Conservation (phyloP, 1,140 invertebrate genomes). For the Limonius californicus region DNA sequence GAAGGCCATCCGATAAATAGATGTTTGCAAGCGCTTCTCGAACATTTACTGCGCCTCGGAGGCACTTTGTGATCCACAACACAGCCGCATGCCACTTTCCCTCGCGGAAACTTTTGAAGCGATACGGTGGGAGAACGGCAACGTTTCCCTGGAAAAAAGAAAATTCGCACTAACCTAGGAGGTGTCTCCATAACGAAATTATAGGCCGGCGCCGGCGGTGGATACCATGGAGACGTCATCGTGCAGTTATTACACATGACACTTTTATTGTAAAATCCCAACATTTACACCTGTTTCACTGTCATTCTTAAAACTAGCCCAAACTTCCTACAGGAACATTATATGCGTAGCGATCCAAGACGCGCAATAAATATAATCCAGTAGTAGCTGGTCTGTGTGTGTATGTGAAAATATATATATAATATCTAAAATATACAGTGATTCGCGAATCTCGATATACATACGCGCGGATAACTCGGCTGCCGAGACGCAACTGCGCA, state of each 20-base stretch:
- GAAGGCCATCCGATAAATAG: slow-evolving; percentile 22
- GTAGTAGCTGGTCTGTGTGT: neutral
- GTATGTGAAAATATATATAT: too few relatives aligned
- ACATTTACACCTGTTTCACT: neutral
- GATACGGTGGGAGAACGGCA: too few relatives aligned
- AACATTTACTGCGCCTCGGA: neutral
- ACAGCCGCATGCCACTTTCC: too few relatives aligned
- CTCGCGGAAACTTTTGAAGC: neutral
- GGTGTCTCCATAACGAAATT: slow-evolving; percentile 33
- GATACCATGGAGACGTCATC: slow-evolving; percentile 28
- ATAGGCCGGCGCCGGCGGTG: slow-evolving; percentile 16
- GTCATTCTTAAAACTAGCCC: neutral
- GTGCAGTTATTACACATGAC: slow-evolving; percentile 17
- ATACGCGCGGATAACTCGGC: slow-evolving; percentile 16
- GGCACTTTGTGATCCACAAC: neutral
- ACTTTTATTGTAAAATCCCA: neutral
- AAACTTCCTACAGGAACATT: neutral
- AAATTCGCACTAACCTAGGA: slow-evolving; percentile 30
- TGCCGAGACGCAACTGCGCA: slow-evolving; percentile 17
- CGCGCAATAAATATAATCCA: neutral
- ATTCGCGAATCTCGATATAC: slow-evolving; percentile 4
- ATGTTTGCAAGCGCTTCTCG: neutral
- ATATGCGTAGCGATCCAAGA: neutral
- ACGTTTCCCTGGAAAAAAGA: neutral
- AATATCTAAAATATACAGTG: neutral